Percentiles rank a stretch among this genome's conserved stretches.
Evolutionary conservation across 2,113 vertebrate species (phyloP).

Genomic region (Terrapene triunguis): DNA sequence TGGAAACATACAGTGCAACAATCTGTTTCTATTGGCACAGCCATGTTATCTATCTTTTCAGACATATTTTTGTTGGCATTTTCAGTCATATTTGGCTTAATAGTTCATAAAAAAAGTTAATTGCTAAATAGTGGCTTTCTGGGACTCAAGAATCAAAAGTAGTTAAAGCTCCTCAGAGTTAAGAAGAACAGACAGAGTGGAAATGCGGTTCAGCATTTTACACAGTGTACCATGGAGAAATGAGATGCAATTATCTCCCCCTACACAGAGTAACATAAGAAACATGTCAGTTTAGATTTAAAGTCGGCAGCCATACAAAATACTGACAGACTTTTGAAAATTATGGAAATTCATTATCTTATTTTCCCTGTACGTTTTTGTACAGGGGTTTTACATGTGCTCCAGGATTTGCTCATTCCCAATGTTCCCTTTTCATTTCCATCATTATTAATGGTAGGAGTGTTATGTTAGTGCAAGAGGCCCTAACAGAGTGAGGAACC

Average conservation of each 20-base stretch:
- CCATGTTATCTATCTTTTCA: slow-evolving; percentile 46
- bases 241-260: slow-evolving; percentile 56
- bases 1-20: slow-evolving; percentile 45
- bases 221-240: slow-evolving; percentile 50
- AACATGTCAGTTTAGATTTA: slow-evolving; percentile 38
- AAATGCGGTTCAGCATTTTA: slow-evolving; percentile 61
- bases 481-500: neutral
- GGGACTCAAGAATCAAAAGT: slow-evolving; percentile 43
- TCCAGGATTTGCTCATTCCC: neutral
- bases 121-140: slow-evolving; percentile 42
- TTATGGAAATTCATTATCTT: slow-evolving; percentile 46
- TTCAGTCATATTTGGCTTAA: slow-evolving; percentile 26
- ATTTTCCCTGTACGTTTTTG: neutral
- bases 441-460: neutral
- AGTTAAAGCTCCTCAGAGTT: slow-evolving; percentile 39
- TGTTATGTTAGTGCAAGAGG: neutral
- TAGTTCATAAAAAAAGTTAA: slow-evolving; percentile 58
- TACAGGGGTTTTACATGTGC: neutral
- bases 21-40: slow-evolving; percentile 42
- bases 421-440: neutral
- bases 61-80: slow-evolving; percentile 68
- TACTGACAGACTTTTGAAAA: slow-evolving; percentile 22
- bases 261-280: slow-evolving; percentile 62
- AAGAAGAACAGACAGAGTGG: slow-evolving; percentile 47
- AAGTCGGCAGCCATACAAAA: slow-evolving; percentile 45